A percentile compares a stretch with the other conserved stretches of the same genome.
These are phyloP conservation scores for Spea hammondii DNA, from an alignment of 2,797 vertebrate genomes.

Conservation along the genomic window DNA sequence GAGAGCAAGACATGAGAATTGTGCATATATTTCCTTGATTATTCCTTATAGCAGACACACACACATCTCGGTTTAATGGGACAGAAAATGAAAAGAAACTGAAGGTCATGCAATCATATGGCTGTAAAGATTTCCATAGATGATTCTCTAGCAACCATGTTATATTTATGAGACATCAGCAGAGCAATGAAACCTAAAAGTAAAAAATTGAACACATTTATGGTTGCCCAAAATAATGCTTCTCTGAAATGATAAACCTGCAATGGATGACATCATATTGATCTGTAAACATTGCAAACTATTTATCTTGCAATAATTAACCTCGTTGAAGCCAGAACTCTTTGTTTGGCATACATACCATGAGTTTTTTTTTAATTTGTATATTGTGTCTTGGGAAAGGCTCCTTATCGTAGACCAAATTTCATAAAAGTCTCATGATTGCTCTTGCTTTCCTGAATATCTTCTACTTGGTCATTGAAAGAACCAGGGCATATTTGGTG, in stretches of 20 bases:
- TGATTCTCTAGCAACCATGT: slow-evolving; percentile 27
- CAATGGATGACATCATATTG: slow-evolving; percentile 2
- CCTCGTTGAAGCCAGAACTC: background rate
- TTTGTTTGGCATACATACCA: too few species aligned
- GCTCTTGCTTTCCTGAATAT: too few species aligned
- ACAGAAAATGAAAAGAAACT: slow-evolving; percentile 49
- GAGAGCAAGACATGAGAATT: slow-evolving; percentile 16
- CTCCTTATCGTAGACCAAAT: too few species aligned
- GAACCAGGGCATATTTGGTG: too few species aligned
- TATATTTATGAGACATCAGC: slow-evolving; percentile 30
- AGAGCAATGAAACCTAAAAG: slow-evolving; percentile 26
- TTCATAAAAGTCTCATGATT: too few species aligned
- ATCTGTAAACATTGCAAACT: slow-evolving; percentile 5
- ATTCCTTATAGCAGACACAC: slow-evolving; percentile 38
- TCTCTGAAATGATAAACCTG: slow-evolving; percentile 8
- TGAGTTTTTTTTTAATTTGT: too few species aligned
- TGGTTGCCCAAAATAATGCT: slow-evolving; percentile 23
- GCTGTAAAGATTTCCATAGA: slow-evolving; percentile 35
- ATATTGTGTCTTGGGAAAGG: too few species aligned
- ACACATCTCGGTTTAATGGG: slow-evolving; percentile 43
- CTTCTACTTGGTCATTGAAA: too few species aligned
- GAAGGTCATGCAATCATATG: slow-evolving; percentile 40
- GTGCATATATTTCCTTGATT: slow-evolving; percentile 36
- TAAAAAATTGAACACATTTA: slow-evolving; percentile 21
- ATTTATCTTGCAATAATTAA: background rate